Conservation (phyloP, 2,113 vertebrate species). For the Pelecanus crispus region DNA sequence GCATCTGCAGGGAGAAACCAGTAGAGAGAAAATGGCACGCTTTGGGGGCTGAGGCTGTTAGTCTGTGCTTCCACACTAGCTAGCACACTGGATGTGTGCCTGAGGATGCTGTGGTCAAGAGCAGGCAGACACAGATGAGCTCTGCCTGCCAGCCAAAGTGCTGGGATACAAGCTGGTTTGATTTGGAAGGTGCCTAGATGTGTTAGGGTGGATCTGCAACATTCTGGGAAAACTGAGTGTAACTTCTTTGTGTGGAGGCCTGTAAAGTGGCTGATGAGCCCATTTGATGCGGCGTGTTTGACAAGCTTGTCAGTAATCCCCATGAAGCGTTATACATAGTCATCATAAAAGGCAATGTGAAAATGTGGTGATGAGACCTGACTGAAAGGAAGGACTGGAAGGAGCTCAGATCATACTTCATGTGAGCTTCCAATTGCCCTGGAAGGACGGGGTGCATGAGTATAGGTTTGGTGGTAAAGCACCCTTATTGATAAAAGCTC, state of each 20-base stretch:
- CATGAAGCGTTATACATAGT: neutral
- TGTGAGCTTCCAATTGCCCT: neutral
- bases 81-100: neutral
- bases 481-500: neutral
- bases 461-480: neutral
- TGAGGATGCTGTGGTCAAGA: neutral
- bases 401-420: neutral
- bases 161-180: neutral
- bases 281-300: accelerated
- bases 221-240: neutral
- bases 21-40: neutral
- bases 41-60: neutral
- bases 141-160: neutral
- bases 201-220: neutral
- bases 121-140: neutral
- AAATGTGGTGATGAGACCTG: neutral
- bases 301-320: neutral
- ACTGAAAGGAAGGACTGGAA: neutral
- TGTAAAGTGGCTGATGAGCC: neutral
- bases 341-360: neutral
- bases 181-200: neutral
- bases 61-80: neutral
- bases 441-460: neutral
- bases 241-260: neutral
- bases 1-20: neutral